These are phyloP conservation scores for Paraescarpia echinospica DNA, from an alignment of 1,140 invertebrate species.

Conservation along the genomic window DNA sequence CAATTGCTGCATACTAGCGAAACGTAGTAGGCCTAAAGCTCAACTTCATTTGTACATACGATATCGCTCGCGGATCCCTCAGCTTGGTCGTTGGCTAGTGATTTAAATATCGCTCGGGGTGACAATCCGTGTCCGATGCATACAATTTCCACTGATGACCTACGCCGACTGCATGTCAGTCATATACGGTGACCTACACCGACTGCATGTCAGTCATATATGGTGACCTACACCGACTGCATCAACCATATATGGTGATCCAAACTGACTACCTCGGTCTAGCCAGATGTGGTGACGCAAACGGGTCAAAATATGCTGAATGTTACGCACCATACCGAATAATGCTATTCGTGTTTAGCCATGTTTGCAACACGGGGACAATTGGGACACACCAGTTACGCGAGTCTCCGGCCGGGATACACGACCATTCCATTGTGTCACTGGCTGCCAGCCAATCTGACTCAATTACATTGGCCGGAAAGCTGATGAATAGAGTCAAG, in stretches of 20 bases:
- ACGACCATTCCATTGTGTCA: neutral
- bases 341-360: neutral
- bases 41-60: neutral
- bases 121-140: neutral
- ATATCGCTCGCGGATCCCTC: neutral
- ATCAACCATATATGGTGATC: neutral
- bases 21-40: neutral
- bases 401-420: no score
- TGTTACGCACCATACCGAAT: no score
- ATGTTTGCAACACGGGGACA: neutral
- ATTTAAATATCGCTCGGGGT: neutral
- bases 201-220: neutral
- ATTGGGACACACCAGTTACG: neutral
- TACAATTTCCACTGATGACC: neutral
- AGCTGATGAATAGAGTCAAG: neutral
- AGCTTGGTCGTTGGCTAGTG: neutral
- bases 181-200: neutral
- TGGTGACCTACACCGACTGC: neutral
- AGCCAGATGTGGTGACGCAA: no score
- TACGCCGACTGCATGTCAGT: neutral
- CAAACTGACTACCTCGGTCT: neutral
- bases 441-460: neutral
- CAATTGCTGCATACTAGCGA: neutral
- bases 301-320: no score
- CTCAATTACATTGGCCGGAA: neutral